A percentile compares a stretch with the other conserved stretches of the same genome.
These are phyloP conservation scores for Caradrina kadenii DNA, from an alignment of 2,888 invertebrate genomes.

Conservation along the genomic window DNA sequence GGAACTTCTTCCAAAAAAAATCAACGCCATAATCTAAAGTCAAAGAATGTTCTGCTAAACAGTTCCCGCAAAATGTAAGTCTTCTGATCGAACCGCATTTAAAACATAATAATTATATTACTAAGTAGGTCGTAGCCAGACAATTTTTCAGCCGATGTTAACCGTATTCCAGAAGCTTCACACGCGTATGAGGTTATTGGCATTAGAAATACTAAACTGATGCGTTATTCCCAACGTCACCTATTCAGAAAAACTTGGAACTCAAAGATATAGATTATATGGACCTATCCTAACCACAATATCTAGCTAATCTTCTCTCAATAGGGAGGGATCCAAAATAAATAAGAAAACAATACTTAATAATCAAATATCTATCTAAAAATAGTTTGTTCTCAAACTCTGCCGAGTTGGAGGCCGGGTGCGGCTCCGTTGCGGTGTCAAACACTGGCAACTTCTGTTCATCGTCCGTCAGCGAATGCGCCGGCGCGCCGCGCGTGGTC, in stretches of 20 bases:
- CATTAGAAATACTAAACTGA: background rate
- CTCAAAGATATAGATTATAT: background rate
- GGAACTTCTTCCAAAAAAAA: background rate
- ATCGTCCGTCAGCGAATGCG: conserved; percentile 81
- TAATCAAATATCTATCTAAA: conserved; percentile 69
- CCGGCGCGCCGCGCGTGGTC: conserved; percentile 61
- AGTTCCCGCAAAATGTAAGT: background rate
- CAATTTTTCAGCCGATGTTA: background rate
- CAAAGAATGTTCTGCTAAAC: background rate
- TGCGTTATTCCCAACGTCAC: background rate
- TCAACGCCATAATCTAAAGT: background rate
- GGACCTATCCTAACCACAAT: background rate
- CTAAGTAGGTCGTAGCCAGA: background rate
- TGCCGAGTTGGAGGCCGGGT: conserved; percentile 75
- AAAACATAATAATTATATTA: background rate
- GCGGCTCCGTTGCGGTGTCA: conserved; percentile 79
- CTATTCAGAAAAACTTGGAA: background rate
- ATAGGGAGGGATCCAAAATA: conserved; percentile 9
- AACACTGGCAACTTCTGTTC: conserved; percentile 82
- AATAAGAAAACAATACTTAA: conserved; percentile 70
- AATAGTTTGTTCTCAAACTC: conserved; percentile 73
- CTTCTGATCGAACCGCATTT: background rate
- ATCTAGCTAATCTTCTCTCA: background rate
- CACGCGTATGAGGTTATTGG: background rate
- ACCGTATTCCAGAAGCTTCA: background rate